Percentiles rank a stretch among this genome's conserved stretches.
Conservation (phyloP, 2,113 vertebrate species). For the Origma solitaria region DNA sequence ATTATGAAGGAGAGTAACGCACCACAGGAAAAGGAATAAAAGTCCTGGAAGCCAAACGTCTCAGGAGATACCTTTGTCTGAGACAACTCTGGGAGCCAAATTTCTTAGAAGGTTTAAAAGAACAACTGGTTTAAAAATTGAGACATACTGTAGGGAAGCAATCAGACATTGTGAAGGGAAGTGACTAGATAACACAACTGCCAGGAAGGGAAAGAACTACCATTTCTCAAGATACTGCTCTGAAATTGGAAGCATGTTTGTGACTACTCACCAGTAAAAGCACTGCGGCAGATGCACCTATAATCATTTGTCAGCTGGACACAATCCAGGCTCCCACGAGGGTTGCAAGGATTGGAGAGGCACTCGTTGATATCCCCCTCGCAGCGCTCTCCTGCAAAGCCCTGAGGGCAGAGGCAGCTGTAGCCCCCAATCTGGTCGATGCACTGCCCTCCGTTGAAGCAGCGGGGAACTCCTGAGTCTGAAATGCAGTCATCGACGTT, state of each 20-base stretch:
- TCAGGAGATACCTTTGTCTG: neutral
- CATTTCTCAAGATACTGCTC: neutral
- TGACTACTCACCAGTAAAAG: conserved; percentile 82
- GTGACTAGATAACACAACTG: neutral
- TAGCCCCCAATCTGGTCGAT: conserved; percentile 86
- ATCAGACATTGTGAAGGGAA: neutral
- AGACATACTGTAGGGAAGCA: neutral
- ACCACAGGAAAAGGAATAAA: neutral
- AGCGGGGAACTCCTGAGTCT: conserved; percentile 71
- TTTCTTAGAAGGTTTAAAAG: neutral
- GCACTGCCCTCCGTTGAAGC: conserved; percentile 87
- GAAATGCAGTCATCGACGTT: conserved; percentile 84
- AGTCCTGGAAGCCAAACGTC: neutral
- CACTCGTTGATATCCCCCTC: conserved; percentile 95
- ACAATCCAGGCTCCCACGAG: conserved; percentile 86
- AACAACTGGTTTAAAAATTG: neutral
- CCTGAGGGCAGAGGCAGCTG: conserved; percentile 81
- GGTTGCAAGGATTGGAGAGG: conserved; percentile 82
- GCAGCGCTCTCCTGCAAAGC: conserved; percentile 87
- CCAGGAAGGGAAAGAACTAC: neutral
- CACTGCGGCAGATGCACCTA: conserved; percentile 82
- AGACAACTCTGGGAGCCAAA: neutral
- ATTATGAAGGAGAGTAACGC: neutral
- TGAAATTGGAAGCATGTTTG: neutral
- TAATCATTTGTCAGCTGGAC: conserved; percentile 86